Conservation (phyloP, 1,140 invertebrate genomes). For the Limonius californicus region DNA sequence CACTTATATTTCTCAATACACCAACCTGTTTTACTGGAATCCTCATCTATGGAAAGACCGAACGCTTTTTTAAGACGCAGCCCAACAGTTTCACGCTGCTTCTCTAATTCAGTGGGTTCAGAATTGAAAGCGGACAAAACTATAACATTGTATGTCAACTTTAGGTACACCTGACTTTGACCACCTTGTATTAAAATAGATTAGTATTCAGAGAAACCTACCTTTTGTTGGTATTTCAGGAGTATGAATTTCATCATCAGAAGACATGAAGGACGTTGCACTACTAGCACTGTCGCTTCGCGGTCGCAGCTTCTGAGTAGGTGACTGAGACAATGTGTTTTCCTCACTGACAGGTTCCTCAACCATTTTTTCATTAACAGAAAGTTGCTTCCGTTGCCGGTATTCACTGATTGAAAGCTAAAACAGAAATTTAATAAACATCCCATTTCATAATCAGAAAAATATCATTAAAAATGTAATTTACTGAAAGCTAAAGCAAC, state of each 20-base stretch:
- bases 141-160: constrained; percentile 20
- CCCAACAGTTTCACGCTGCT: constrained; percentile 70
- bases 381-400: constrained; percentile 60
- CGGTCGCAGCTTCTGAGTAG: constrained; percentile 40
- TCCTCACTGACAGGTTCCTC: constrained; percentile 24
- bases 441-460: too few relatives aligned
- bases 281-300: constrained; percentile 54
- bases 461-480: too few relatives aligned
- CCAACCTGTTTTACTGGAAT: constrained; percentile 38
- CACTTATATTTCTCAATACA: constrained; percentile 2
- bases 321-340: constrained; percentile 45
- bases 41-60: constrained; percentile 41
- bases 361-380: constrained; percentile 36
- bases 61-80: constrained; percentile 59
- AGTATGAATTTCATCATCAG: constrained; percentile 53
- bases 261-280: constrained; percentile 51
- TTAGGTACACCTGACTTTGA: background rate
- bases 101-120: constrained; percentile 67
- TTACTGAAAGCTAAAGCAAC: too few relatives aligned
- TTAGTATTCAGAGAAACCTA: constrained; percentile 19
- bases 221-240: constrained; percentile 39
- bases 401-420: constrained; percentile 71
- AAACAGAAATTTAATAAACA: too few relatives aligned
- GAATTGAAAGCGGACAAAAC: constrained; percentile 54
- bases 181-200: background rate